A percentile compares a stretch with the other conserved stretches of the same genome.
Evolutionary conservation across 2,797 vertebrate species (phyloP).

Genomic region (Schizopygopsis pylzovi): DNA sequence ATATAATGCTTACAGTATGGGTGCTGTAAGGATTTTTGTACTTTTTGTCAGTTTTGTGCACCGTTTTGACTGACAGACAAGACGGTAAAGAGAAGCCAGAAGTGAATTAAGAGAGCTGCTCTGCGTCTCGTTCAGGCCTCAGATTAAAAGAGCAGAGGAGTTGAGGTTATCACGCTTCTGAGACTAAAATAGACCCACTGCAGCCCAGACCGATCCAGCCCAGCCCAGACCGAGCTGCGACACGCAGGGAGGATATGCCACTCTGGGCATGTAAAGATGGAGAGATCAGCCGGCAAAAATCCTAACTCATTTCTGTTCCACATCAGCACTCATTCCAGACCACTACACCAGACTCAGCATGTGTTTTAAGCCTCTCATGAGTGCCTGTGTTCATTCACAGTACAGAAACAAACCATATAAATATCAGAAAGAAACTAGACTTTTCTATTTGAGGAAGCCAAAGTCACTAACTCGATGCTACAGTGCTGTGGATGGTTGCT

Average conservation of each 20-base stretch:
- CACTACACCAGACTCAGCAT: background rate
- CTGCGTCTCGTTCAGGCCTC: slow-evolving; percentile 51
- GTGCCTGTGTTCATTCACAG: background rate
- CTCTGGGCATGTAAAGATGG: slow-evolving; percentile 12
- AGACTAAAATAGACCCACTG: slow-evolving; percentile 80
- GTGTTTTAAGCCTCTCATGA: background rate
- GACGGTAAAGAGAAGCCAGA: background rate
- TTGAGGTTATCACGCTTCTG: slow-evolving; percentile 81
- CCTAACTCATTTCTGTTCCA: background rate
- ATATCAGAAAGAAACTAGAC: background rate
- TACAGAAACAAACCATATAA: background rate
- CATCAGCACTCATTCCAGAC: background rate
- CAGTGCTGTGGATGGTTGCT: background rate
- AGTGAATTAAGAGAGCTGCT: slow-evolving; percentile 14
- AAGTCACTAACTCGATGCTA: background rate
- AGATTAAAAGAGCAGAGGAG: slow-evolving; percentile 79
- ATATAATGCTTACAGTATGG: background rate
- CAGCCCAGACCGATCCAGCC: slow-evolving; percentile 50
- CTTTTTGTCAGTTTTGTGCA: background rate
- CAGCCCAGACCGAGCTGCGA: slow-evolving; percentile 32
- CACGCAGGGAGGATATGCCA: slow-evolving; percentile 11
- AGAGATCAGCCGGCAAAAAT: slow-evolving; percentile 27
- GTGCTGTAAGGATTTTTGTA: background rate
- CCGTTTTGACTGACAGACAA: slow-evolving; percentile 13
- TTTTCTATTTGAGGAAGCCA: background rate